Evolutionary conservation across 2,888 invertebrate genomes (phyloP), one percentile per base, ranked within the genome.

Genomic region (Copidosoma aretas): DNA sequence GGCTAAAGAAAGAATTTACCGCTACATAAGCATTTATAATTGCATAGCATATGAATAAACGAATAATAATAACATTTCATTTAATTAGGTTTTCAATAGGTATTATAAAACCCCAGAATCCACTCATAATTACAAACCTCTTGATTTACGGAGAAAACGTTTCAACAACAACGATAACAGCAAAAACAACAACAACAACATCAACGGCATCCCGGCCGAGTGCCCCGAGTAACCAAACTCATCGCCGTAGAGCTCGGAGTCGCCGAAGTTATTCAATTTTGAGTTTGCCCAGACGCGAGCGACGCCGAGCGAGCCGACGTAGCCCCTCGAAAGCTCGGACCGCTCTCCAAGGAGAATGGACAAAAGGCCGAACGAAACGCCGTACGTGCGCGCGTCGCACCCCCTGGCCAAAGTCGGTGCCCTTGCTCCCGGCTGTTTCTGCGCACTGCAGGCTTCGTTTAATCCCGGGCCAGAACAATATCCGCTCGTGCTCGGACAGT

Each of bases 251-350:
- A 57, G 21, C 19, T 39, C 14, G 12, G 41, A 21, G 15, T 15
- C 53, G 17, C 4, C 10, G 22, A 57, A 57, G 57, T 57, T 57
- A 58, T 58, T 58, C 58, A 58, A 58, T 58, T 58, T 58, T 58
- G 58, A 58, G 58, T 21, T 43, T 21, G 43, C 43, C 58, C 43
- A 46, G 43, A 46, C 43, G 32, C 32, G 0, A 19, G 1, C 1
- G 58, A 39, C 41, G 19, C 8, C 15, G 4, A 25, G 56, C 10
- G n/a, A 53, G 56, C n/a, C 15, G 25, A 56, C 39, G 32, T 39
- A 24, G 15, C 15, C 19, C 43, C 15, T 46, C 15, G 43, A 46
- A 46, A 46, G 43, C 21, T 21, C n/a, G 52, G 22, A 52, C 25
- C 32, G 19, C 17, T 19, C 32, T 32, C 32, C 32, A 32, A 32